Percentiles rank a stretch among this genome's conserved stretches.
Evolutionary conservation across 1,140 invertebrate genomes (phyloP).

Genomic region (Pararge aegeria): DNA sequence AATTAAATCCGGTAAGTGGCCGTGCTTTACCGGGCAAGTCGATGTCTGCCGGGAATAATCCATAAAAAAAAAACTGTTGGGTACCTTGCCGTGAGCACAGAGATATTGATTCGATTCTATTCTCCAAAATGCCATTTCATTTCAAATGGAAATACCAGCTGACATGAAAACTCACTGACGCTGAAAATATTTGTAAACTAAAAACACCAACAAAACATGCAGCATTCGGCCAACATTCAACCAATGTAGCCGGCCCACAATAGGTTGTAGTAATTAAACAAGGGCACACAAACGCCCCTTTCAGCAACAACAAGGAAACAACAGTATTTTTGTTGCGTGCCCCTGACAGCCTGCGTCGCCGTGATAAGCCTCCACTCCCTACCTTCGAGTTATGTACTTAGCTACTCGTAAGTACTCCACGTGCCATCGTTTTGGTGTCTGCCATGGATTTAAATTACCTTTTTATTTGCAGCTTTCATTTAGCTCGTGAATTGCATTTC

Average conservation of each 20-base stretch:
- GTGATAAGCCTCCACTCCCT: constrained; percentile 51
- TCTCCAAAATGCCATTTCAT: background rate
- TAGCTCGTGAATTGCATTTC: background rate
- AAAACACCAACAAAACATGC: background rate
- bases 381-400: constrained; percentile 15
- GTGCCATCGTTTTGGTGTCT: constrained; percentile 7
- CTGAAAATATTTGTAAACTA: background rate
- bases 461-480: background rate
- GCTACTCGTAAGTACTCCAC: background rate
- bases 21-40: too few species aligned
- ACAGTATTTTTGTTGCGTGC: constrained; percentile 69
- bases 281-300: constrained; percentile 52
- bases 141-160: background rate
- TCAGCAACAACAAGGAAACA: constrained; percentile 58
- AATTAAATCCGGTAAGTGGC: too few species aligned
- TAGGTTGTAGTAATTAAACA: constrained; percentile 70
- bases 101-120: too few species aligned
- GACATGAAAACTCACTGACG: background rate
- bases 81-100: too few species aligned
- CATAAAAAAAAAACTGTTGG: too few species aligned
- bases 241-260: constrained; percentile 40
- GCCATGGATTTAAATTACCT: constrained; percentile 8
- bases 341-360: constrained; percentile 49
- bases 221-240: background rate
- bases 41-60: too few species aligned